Evolutionary conservation across 2,797 vertebrate genomes (phyloP).

Genomic region (Clarias laeviceps): DNA sequence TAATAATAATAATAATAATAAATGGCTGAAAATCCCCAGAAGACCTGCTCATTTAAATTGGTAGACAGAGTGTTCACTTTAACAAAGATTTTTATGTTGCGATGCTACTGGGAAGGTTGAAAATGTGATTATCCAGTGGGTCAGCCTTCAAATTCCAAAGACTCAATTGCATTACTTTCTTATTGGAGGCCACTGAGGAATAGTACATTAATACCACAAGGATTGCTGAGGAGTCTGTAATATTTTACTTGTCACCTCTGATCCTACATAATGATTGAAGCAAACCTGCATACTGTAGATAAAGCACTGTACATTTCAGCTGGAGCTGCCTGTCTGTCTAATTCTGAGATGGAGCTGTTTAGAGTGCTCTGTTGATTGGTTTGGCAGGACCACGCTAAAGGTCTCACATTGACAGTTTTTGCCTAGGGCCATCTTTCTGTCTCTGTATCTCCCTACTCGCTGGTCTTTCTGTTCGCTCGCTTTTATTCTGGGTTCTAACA

Average conservation of each 20-base stretch:
- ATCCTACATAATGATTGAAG: slow-evolving; percentile 24
- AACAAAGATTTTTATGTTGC: not conserved
- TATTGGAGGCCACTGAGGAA: slow-evolving; percentile 4
- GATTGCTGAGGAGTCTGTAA: not conserved
- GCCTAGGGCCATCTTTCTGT: slow-evolving; percentile 63
- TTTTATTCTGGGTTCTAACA: slow-evolving; percentile 59
- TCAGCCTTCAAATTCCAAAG: not conserved
- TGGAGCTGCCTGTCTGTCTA: not conserved
- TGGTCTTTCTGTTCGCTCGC: slow-evolving; percentile 44
- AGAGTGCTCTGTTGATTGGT: slow-evolving; percentile 68
- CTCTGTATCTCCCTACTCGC: slow-evolving; percentile 39
- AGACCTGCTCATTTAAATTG: not conserved
- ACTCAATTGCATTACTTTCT: not conserved
- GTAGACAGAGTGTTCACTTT: not conserved
- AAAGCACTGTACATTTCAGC: not conserved
- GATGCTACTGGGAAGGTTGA: not conserved
- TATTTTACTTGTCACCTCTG: slow-evolving; percentile 8
- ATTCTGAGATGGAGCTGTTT: slow-evolving; percentile 35
- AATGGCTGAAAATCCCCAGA: not conserved
- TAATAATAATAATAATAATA: too few relatives aligned
- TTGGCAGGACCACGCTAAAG: slow-evolving; percentile 74
- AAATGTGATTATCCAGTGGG: slow-evolving; percentile 2
- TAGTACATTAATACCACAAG: slow-evolving; percentile 19
- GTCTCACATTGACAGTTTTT: slow-evolving; percentile 75
- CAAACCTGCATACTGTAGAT: slow-evolving; percentile 18